Evolutionary conservation across 2,113 vertebrate species (phyloP), one percentile per base, ranked within the genome.

Genomic region (Zosterops hypoxanthus): DNA sequence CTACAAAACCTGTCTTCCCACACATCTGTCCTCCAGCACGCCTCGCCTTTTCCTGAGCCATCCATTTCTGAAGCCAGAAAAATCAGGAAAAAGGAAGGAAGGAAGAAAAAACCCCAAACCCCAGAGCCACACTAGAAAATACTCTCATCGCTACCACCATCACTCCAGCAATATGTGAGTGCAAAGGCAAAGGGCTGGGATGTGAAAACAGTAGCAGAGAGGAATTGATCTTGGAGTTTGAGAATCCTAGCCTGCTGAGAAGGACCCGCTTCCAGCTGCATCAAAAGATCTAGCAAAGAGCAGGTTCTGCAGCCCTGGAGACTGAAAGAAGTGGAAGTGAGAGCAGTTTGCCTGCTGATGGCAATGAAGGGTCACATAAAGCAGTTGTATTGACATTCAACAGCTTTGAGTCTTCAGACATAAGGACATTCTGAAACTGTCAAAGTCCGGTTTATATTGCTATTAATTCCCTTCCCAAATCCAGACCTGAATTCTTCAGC

Each of bases 1-100:
- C 29, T 60, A 52, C 66, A 60, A 93, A 83, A 94, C 33, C 56
- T 66, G 47, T 92, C 39, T 92, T 94, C 53, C 42, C 20, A 0
- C 2, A 3, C 31, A 68, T 88, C 56, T 88, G 82, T 73, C 44
- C 23, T 44, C 47, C 60, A 65, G 68, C 50, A 80, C 0, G 4
- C 81, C 41, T 64, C 18, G 28, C 76, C 64, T 83, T 93, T 92
- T 95, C 68, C 90, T 78, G 72, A 93, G 41, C n/a, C 60, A 86
- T 41, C 44, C 72, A 49, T 90, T 83, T 83, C 64, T 78, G 61
- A 80, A 86, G 79, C 85, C 93, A 90, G 80, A 57, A 94, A 91
- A 91, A 94, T 65, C n/a, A 93, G 42, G 49, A 60, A 90, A 82
- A 79, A 69, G 70, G 59, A 85, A 75, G 55, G 60, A 86, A 76